A percentile compares a stretch with the other conserved stretches of the same genome.
Evolutionary conservation across 2,888 invertebrate genomes (phyloP).

Genomic region (Icerya purchasi): DNA sequence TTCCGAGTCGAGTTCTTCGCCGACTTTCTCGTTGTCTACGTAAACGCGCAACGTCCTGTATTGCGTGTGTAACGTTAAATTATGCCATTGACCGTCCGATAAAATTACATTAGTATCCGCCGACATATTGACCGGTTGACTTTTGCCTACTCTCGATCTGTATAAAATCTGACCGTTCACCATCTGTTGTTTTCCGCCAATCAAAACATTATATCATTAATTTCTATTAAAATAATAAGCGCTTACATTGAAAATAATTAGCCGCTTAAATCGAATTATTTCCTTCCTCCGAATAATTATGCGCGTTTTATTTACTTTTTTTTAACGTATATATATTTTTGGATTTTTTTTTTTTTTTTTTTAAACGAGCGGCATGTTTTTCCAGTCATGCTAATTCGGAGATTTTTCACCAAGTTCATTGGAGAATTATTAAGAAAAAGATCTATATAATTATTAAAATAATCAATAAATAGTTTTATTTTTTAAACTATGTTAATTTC

Average conservation of each 20-base stretch:
- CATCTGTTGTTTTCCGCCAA: no score
- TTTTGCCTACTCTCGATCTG: conserved; percentile 48
- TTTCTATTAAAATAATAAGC: neutral
- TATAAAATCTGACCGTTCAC: conserved; percentile 54
- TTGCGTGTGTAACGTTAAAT: conserved; percentile 49
- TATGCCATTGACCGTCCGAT: conserved; percentile 75
- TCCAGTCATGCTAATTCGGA: no score
- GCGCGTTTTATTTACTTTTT: no score
- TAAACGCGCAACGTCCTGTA: conserved; percentile 42
- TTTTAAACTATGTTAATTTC: no score
- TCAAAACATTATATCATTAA: conserved; percentile 15
- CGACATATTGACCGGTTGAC: conserved; percentile 55
- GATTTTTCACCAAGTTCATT: no score
- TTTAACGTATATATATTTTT: no score
- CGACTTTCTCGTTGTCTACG: conserved; percentile 46
- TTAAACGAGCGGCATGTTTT: no score
- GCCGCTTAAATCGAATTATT: neutral
- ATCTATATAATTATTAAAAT: no score
- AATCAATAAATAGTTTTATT: no score
- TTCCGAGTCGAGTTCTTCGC: conserved; percentile 66
- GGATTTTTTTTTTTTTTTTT: no score
- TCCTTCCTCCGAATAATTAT: no score
- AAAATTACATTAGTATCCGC: conserved; percentile 34
- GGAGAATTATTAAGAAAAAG: no score
- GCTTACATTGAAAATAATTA: neutral